Evolutionary conservation across 30 jellyfish, hydroid and myxozoan species (phyloP), one percentile per base, ranked within the genome.

Genomic region (Aurelia sp.): DNA sequence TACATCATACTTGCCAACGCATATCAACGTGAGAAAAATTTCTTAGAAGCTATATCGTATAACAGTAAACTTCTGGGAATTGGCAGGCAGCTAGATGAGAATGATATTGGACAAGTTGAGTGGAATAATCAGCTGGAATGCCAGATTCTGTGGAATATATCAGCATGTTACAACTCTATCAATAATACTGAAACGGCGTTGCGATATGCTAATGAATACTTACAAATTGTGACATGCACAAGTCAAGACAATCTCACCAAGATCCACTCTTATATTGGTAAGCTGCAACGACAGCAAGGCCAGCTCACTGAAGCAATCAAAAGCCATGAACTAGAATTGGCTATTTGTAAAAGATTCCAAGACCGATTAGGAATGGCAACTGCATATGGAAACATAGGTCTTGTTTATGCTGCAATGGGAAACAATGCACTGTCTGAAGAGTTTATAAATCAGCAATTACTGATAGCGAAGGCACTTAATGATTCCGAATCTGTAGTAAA

Each of bases 311-410:
- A 76, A 19, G 93, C 93, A 8, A 16, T 84, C 67, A 11, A 41
- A 11, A 84, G 79, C 72, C 88, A 84, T 47, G 88, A 73, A 31
- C 41, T 67, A 31, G 93, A 84, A 73, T 13, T 84, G 13, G 93
- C 87, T 18, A 84, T 84, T 12, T 72, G 93, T 55, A 84, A 84
- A 58, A 72, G 78, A 63, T 84, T 11, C 74, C 63, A 63, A 13
- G 93, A 84, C 84, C 74, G 86, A 72, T 41, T 13, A 22, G 88
- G 93, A 21, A 84, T 72, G 87, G 88, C 78, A 3, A 44, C 48
- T 19, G 93, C 88, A 8, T 84, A 84, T 50, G 93, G 93, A 19
- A 84, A 41, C 64, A 63, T 84, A 1, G 93, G 93, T n/a, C 93
- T 84, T 61, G 88, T 72, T 12, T 73, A 72, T 47, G 81, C 93